Evolutionary conservation across 2,888 invertebrate genomes (phyloP), one percentile per base, ranked within the genome.

Genomic region (Vanessa cardui): DNA sequence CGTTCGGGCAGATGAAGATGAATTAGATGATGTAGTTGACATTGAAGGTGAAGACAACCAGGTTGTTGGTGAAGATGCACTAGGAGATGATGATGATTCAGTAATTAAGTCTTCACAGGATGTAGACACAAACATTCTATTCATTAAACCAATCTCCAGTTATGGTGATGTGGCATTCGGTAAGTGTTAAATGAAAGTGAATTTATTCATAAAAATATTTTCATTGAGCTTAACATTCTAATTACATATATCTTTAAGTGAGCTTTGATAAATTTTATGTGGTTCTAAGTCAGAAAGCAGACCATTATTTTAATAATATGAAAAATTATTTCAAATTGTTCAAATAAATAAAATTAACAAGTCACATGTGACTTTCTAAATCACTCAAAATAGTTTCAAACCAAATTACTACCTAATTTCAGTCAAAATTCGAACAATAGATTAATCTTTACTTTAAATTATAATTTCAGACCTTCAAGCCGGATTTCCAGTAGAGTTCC

Each of bases 401-500:
- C 9, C 52, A n/a, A 18, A 64, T 66, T 54, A 39, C 6, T 9
- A 20, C 20, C 7, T 21, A 52, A 26, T 20, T 20, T 9, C n/a
- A 15, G 2, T 6, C 0, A 52, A 15, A 52, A 52, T 26, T 4
- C 8, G n/a, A 20, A 6, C 12, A 20, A 50, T 58, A 15, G 21
- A 58, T 20, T 50, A 64, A 60, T 58, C 20, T 58, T 39, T 45
- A 49, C 52, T 46, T 64, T 46, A 49, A 47, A 47, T 6, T 58
- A n/a, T 60, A 47, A 56, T 73, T 70, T 58, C 85, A 97, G 98
- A 98, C 89, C 91, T 99, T 50, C 97, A 98, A 82, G 99, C 97
- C 76, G 99, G 99, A 52, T 95, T 95, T 80, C 95, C 98, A 58
- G 98, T 99, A 0, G 98, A 99, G 86, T 97, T 99, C 88, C 93